Base-by-base conservation (phyloP, 2,797 vertebrate species). In the Centropyge bicolor region DNA sequence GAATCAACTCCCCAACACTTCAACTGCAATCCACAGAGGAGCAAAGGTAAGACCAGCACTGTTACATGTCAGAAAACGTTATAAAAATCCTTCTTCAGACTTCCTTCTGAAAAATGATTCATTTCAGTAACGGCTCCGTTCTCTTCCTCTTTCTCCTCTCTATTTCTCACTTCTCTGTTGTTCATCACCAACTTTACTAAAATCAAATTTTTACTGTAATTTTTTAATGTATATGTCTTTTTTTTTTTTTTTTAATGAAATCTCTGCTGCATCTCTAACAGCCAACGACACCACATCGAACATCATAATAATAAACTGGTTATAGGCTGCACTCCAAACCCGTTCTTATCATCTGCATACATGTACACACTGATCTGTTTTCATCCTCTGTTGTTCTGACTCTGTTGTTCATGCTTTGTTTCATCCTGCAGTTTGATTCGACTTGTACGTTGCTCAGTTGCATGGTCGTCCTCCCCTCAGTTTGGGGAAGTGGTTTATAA, bases 401-500 rank as follows among this genome's bases (percentile, higher is more conserved):
- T 48, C 7, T 46, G 36, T 17, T n/a, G 16, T 59, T 22, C 36
- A 10, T 57, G 12, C n/a, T n/a, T n/a, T 36, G 19, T 16, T 6
- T 1, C 5, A 22, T 36, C 2, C 3, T 3, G 1, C 5, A 24
- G 1, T 35, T 62, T 55, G 14, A 38, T 41, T 10, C 35, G 14
- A 3, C 0, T 5, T 1, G 10, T 67, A 45, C 45, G 56, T 48
- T 71, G 17, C 38, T 27, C n/a, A 4, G 6, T 5, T 48, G 46
- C 14, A 40, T 20, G 22, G 6, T 64, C 77, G 51, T 17, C 14
- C 60, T 24, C 6, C 20, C 45, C 8, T 60, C 14, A 19, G 3
- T 78, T 78, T 76, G 70, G 76, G 80, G 81, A 86, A 85, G 83
- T 87, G n/a, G 10, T 70, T 65, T 74, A 36, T n/a, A 27, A 63